phyloP scores from a whole-genome alignment of 2,113 vertebrate genomes.

The Prochilodus magdalenae region DNA sequence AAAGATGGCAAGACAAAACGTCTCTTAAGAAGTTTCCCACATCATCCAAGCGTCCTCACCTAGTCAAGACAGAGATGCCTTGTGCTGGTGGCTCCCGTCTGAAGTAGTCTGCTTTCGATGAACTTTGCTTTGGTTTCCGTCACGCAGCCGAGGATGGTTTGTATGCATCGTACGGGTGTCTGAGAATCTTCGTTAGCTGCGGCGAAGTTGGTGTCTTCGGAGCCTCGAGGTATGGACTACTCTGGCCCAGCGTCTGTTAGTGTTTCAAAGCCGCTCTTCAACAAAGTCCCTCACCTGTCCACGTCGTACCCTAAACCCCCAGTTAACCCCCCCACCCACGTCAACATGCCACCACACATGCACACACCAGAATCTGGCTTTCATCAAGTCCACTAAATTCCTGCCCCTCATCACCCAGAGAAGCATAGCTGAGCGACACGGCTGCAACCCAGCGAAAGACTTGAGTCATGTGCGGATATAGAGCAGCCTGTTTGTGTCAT shows the following conservation, averaged over 20 bases:
- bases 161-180: conserved; percentile 63
- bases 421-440: neutral
- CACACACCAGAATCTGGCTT: conserved; percentile 14
- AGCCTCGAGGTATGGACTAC: conserved; percentile 42
- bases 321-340: neutral
- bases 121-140: conserved; percentile 30
- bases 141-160: conserved; percentile 67
- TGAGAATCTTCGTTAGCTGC: neutral
- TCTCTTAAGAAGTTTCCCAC: conserved; percentile 36
- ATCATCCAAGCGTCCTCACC: neutral
- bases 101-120: conserved; percentile 1
- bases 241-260: neutral
- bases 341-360: neutral
- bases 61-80: neutral
- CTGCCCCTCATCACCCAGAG: neutral
- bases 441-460: conserved; percentile 30
- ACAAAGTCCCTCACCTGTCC: conserved; percentile 16
- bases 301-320: neutral
- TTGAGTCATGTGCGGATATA: neutral
- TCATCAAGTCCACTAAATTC: neutral
- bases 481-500: conserved; percentile 4
- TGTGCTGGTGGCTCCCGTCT: neutral
- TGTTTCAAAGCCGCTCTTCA: neutral
- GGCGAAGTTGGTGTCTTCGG: neutral
- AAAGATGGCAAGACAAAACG: conserved; percentile 51